Evolutionary conservation across 35 echinoderm and acorn worm genomes (phyloP).

Genomic region (Ptychodera flava): DNA sequence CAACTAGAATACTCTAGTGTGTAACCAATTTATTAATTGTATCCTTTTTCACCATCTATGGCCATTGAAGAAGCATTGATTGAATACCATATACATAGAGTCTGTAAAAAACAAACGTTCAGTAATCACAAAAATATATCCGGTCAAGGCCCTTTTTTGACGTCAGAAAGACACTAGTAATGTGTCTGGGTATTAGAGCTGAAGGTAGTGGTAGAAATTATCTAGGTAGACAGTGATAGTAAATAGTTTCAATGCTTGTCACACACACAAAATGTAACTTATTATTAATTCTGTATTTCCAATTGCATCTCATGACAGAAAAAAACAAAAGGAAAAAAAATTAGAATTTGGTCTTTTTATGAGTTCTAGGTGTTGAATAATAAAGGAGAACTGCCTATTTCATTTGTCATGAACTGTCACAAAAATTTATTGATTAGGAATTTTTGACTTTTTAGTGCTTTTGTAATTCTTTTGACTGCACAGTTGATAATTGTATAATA

Average conservation of each 20-base stretch:
- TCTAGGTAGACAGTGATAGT: background rate
- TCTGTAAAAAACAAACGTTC: too few species aligned
- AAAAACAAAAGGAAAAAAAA: background rate
- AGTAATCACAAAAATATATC: too few species aligned
- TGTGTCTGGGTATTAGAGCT: background rate
- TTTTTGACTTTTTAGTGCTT: background rate
- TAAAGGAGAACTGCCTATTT: background rate
- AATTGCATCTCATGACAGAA: background rate
- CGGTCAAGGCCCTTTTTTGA: background rate
- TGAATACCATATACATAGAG: background rate
- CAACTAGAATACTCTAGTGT: background rate
- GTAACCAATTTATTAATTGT: background rate
- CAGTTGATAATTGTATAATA: background rate
- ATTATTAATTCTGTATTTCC: background rate
- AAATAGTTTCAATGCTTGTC: background rate
- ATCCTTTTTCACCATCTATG: background rate
- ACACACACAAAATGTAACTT: background rate
- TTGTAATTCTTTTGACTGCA: background rate
- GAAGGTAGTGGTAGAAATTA: background rate
- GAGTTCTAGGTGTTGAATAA: background rate
- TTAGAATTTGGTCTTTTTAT: background rate
- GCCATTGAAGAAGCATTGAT: background rate
- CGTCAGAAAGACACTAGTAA: background rate
- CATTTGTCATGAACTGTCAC: background rate
- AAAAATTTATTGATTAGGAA: background rate